Evolutionary conservation across 2,888 invertebrate genomes (phyloP), one percentile per base, ranked within the genome.

Genomic region (Suillia variegata): DNA sequence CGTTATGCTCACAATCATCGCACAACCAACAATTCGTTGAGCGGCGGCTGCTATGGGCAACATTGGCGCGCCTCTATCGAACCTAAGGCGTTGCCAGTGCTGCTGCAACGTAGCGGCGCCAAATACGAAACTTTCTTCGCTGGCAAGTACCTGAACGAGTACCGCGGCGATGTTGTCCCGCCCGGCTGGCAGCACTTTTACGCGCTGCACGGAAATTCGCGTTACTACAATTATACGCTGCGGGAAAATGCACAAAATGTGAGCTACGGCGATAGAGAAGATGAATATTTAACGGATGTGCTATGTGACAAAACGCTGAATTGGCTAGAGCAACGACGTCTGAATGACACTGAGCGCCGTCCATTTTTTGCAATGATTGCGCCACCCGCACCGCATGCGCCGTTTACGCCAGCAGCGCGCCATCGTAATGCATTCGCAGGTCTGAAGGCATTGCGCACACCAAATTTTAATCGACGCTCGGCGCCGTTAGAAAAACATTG

Each of bases 131-230:
- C 94, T 0, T 95, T 96, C 78, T 97, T 93, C 79, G 94, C 93
- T 67, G 96, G 97, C 52, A 97, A 97, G 84, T 97, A 97, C 83
- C 84, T 97, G 65, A 97, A 97, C 83, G 86, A 91, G 85, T 95
- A 92, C 49, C 21, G 56, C 0, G 85, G 88, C 0, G 75, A 82
- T 12, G 85, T 87, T 64, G 84, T 94, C 1, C 97, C 97, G 0
- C 84, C 85, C 0, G 96, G 97, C 1, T 97, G 96, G 92, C 86
- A 89, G 61, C 87, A 89, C 75, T 97, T 96, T 92, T 85, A 89
- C 73, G 96, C 93, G 0, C 84, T 97, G 38, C 88, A 93, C 63
- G 96, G 96, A 26, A 97, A 97, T 81, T 96, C 96, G 0, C 87
- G 86, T n/a, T 97, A 96, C 81, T 97, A 96, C 80, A 88, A 95